A percentile compares a stretch with the other conserved stretches of the same genome.
phyloP scores from a whole-genome alignment of 2,113 vertebrate genomes.

The Thymallus thymallus region DNA sequence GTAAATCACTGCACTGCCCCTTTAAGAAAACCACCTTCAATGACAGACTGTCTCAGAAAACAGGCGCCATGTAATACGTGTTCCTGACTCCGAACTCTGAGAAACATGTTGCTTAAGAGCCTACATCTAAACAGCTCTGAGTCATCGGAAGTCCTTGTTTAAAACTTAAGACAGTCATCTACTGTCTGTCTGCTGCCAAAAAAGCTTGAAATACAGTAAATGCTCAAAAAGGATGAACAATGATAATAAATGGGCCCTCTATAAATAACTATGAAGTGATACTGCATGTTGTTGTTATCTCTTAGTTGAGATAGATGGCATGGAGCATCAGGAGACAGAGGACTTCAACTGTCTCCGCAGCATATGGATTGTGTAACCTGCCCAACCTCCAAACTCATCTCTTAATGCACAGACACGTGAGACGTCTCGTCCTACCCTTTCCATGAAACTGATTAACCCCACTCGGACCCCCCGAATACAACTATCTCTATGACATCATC shows the following conservation, averaged over 20 bases:
- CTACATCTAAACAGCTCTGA: background rate
- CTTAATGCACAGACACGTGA: background rate
- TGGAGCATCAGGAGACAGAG: too few relatives aligned
- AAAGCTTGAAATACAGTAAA: background rate
- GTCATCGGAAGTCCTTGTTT: background rate
- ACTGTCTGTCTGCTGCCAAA: background rate
- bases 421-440: slow-evolving; percentile 2
- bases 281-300: background rate
- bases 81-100: too few relatives aligned
- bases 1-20: too few relatives aligned
- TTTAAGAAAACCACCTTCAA: background rate
- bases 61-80: background rate
- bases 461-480: background rate
- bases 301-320: background rate
- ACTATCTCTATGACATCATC: too few relatives aligned
- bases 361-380: slow-evolving; percentile 41
- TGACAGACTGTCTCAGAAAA: background rate
- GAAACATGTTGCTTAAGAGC: background rate
- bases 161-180: background rate
- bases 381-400: slow-evolving; percentile 12
- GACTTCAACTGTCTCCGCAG: too few relatives aligned
- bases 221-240: background rate
- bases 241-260: background rate
- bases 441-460: slow-evolving; percentile 18
- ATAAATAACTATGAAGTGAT: background rate